These are phyloP conservation scores for Anthrax anthrax DNA, from an alignment of 2,888 invertebrate species.

Conservation along the genomic window DNA sequence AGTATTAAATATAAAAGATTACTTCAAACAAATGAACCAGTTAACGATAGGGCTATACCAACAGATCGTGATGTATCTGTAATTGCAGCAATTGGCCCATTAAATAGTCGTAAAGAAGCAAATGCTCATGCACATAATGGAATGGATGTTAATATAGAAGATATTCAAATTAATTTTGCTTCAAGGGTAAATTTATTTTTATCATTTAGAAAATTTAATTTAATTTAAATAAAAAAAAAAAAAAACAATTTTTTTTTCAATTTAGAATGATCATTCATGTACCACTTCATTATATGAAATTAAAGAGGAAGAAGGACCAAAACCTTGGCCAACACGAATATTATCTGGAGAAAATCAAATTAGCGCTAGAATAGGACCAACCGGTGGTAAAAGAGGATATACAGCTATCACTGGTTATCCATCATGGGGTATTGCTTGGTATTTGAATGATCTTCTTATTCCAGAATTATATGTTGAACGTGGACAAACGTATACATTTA, in stretches of 20 bases:
- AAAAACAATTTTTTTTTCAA: not conserved
- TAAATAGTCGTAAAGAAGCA: conserved; percentile 66
- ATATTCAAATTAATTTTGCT: conserved; percentile 68
- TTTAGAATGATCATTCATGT: conserved; percentile 56
- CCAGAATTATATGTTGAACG: conserved; percentile 81
- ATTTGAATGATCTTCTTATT: conserved; percentile 77
- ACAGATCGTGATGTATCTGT: conserved; percentile 56
- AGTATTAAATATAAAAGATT: conserved; percentile 66
- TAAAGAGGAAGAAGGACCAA: conserved; percentile 43
- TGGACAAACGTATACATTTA: conserved; percentile 72
- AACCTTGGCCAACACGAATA: conserved; percentile 58
- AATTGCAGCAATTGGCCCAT: conserved; percentile 75
- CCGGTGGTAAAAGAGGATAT: conserved; percentile 68
- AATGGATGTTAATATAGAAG: conserved; percentile 36
- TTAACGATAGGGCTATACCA: conserved; percentile 55
- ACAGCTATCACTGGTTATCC: conserved; percentile 64
- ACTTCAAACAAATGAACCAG: conserved; percentile 57
- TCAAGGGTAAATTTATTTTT: conserved; percentile 33
- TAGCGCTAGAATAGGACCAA: conserved; percentile 68
- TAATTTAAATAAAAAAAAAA: no score
- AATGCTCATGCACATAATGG: conserved; percentile 55
- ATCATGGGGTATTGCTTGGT: conserved; percentile 87
- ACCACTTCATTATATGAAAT: conserved; percentile 47
- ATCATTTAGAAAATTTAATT: not conserved
- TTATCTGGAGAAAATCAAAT: conserved; percentile 47